Evolutionary conservation across 1,140 invertebrate genomes (phyloP).

Genomic region (Babylonia areolata): DNA sequence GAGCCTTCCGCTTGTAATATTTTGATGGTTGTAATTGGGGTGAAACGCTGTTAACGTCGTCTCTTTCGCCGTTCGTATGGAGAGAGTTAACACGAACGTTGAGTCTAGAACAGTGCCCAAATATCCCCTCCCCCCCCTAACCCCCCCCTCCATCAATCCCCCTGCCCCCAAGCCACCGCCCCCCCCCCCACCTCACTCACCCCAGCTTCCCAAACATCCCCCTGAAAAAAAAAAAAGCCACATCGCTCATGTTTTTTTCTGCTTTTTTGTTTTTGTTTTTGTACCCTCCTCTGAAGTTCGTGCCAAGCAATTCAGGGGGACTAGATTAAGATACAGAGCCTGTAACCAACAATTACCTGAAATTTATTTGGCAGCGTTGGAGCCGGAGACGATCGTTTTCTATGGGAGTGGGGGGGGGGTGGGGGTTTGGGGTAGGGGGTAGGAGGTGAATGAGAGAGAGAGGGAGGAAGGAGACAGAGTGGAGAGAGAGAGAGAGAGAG

Average conservation of each 20-base stretch:
- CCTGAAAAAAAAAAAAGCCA: too few species aligned
- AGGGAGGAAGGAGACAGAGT: not conserved
- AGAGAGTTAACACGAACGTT: not conserved
- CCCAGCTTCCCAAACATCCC: too few species aligned
- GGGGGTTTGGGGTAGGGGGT: not conserved
- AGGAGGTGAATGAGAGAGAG: too few species aligned
- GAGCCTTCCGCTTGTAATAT: too few species aligned
- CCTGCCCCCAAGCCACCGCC: too few species aligned
- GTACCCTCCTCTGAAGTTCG: not conserved
- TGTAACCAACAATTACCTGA: not conserved
- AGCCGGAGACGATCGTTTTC: slow-evolving; percentile 10
- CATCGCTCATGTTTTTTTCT: too few species aligned
- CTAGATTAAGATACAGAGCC: slow-evolving; percentile 1
- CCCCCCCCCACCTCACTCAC: too few species aligned
- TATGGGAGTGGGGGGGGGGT: not conserved
- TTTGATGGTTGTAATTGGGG: too few species aligned
- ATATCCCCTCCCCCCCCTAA: not conserved
- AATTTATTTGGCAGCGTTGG: slow-evolving; percentile 12
- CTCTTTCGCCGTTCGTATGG: too few species aligned
- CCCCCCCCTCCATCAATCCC: not conserved
- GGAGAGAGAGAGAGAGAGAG: not conserved
- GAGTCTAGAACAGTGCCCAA: not conserved
- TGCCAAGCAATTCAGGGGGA: not conserved
- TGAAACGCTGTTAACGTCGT: too few species aligned
- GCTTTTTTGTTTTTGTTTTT: not conserved